phyloP scores from a whole-genome alignment of 2,888 invertebrate genomes.

The Venustoraphidia nigricollis region DNA sequence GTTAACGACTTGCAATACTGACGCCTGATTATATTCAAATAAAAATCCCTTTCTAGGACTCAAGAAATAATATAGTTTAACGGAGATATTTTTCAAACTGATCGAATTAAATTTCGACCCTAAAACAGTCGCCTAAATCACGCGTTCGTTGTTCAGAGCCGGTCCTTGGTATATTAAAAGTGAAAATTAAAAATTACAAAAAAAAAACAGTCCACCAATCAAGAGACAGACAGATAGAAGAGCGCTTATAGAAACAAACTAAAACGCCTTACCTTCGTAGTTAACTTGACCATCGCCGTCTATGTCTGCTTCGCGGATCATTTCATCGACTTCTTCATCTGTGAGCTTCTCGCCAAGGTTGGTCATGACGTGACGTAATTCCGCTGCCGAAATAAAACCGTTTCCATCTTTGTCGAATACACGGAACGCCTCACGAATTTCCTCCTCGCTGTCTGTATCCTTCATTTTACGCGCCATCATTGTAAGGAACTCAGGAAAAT shows the following conservation, averaged over 20 bases:
- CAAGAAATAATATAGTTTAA: too few species aligned
- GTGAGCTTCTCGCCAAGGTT: constrained; percentile 98
- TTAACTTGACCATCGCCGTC: constrained; percentile 99
- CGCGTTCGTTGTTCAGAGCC: too few species aligned
- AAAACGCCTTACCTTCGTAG: constrained; percentile 60
- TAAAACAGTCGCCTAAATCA: too few species aligned
- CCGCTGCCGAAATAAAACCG: constrained; percentile 96
- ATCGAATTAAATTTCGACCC: too few species aligned
- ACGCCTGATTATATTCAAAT: too few species aligned
- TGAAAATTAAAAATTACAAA: too few species aligned
- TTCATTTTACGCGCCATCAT: constrained; percentile 99
- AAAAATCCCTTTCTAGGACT: too few species aligned
- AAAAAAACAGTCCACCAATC: too few species aligned
- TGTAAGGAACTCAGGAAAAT: constrained; percentile 99
- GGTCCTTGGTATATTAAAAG: too few species aligned
- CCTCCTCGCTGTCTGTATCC: constrained; percentile 98
- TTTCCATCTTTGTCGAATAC: constrained; percentile 99
- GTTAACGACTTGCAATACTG: too few species aligned
- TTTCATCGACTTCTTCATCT: constrained; percentile 98
- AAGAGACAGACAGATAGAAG: background rate
- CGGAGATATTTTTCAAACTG: too few species aligned
- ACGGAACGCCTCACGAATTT: constrained; percentile 97
- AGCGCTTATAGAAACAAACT: constrained; percentile 1
- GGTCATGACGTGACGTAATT: constrained; percentile 98
- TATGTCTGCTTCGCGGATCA: constrained; percentile 98